Conservation (phyloP, 2,113 vertebrate genomes). For the Poecile atricapillus region DNA sequence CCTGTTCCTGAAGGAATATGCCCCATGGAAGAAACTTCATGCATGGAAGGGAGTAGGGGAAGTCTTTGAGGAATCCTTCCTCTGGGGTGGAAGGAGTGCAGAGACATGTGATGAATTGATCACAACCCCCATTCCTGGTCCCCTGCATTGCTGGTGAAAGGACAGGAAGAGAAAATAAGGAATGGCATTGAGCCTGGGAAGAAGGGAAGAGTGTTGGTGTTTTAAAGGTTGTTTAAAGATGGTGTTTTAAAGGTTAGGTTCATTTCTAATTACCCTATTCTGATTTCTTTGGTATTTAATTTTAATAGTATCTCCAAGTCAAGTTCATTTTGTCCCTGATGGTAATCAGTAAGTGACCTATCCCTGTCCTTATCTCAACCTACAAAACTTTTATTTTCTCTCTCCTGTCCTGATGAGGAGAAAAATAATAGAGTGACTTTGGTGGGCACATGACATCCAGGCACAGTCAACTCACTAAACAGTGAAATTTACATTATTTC, state of each 20-base stretch:
- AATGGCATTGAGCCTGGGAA: not conserved
- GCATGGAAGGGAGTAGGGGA: accelerated
- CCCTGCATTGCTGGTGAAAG: not conserved
- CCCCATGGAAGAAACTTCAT: accelerated
- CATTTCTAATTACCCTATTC: not conserved
- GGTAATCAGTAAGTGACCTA: not conserved
- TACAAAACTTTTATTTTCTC: not conserved
- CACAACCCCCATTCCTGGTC: not conserved
- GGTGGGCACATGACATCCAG: not conserved
- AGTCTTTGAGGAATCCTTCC: not conserved
- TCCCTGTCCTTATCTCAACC: not conserved
- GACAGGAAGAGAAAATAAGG: not conserved
- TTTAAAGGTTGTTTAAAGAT: not conserved
- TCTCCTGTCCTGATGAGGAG: not conserved
- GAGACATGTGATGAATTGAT: not conserved
- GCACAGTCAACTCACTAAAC: not conserved
- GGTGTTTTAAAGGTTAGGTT: not conserved
- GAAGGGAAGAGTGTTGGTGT: not conserved
- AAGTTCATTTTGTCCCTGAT: not conserved
- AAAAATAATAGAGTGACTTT: not conserved
- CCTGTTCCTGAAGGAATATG: not conserved
- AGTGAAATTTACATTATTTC: not conserved
- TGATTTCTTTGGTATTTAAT: not conserved
- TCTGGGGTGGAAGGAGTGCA: not conserved
- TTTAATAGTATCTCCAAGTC: not conserved